Percentiles rank a stretch among this genome's conserved stretches.
Conservation (phyloP, 2,113 vertebrate species). For the Heteronetta atricapilla region DNA sequence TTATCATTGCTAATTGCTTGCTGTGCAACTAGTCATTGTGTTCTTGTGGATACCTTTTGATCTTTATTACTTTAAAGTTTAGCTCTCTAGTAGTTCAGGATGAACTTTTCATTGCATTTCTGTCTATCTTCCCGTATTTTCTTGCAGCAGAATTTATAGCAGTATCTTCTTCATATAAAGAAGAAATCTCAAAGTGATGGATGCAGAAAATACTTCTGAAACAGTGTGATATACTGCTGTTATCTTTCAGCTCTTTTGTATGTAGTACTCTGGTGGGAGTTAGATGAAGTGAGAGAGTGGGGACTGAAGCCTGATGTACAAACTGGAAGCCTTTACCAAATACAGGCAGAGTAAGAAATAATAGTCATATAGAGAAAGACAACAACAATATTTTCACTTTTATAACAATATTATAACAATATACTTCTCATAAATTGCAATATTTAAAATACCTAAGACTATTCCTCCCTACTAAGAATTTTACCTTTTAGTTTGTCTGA, state of each 20-base stretch:
- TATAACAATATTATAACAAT: not conserved
- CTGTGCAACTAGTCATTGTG: not conserved
- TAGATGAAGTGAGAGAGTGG: not conserved
- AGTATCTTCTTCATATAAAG: not conserved
- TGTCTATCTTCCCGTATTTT: conserved; percentile 1
- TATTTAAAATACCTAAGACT: not conserved
- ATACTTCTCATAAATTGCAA: not conserved
- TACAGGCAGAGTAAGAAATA: not conserved
- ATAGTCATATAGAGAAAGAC: not conserved
- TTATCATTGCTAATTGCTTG: conserved; percentile 23
- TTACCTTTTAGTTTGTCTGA: not conserved
- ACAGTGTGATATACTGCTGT: conserved; percentile 12
- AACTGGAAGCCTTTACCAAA: not conserved
- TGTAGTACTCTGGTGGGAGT: not conserved
- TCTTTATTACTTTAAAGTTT: conserved; percentile 12
- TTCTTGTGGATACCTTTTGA: not conserved
- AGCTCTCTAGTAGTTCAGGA: conserved; percentile 12
- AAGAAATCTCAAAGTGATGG: not conserved
- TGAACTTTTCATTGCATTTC: conserved; percentile 19
- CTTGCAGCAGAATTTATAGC: conserved; percentile 38
- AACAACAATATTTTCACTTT: not conserved
- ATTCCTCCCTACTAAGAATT: not conserved
- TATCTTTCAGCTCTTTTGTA: not conserved
- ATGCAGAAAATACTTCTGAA: conserved; percentile 2
- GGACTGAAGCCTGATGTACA: not conserved